Evolutionary conservation across 2,888 invertebrate species (phyloP).

Genomic region (Brenthis ino): DNA sequence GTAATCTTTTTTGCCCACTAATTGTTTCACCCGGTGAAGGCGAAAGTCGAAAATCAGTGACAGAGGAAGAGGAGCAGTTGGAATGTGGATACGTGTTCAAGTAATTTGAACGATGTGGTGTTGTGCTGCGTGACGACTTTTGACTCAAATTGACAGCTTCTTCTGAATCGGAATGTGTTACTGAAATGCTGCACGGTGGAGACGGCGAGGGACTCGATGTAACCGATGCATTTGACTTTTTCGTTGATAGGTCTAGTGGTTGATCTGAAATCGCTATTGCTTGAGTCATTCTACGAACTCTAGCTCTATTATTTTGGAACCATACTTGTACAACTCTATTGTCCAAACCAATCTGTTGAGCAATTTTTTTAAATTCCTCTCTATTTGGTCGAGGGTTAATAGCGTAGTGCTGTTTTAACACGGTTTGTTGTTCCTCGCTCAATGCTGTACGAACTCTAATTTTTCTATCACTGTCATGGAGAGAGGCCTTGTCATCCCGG

Average conservation of each 20-base stretch:
- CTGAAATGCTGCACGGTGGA: slow-evolving; percentile 84
- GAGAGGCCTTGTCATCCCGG: slow-evolving; percentile 78
- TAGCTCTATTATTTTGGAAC: slow-evolving; percentile 97
- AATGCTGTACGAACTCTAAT: slow-evolving; percentile 96
- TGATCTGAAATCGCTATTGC: slow-evolving; percentile 83
- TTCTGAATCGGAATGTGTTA: slow-evolving; percentile 84
- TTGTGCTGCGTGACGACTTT: slow-evolving; percentile 85
- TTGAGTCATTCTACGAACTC: slow-evolving; percentile 88
- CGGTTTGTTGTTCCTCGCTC: slow-evolving; percentile 95
- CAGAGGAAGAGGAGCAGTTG: slow-evolving; percentile 82
- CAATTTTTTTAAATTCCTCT: slow-evolving; percentile 95
- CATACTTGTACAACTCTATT: slow-evolving; percentile 95
- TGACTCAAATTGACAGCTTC: slow-evolving; percentile 91
- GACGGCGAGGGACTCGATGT: slow-evolving; percentile 84
- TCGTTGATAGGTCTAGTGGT: slow-evolving; percentile 95
- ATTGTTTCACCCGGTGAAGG: slow-evolving; percentile 76
- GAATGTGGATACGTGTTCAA: slow-evolving; percentile 82
- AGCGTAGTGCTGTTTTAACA: slow-evolving; percentile 94
- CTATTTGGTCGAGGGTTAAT: slow-evolving; percentile 96
- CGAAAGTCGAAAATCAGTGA: slow-evolving; percentile 74
- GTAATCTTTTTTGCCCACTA: slow-evolving; percentile 61
- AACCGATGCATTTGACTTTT: slow-evolving; percentile 83
- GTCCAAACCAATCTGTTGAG: slow-evolving; percentile 88
- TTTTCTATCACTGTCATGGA: slow-evolving; percentile 87
- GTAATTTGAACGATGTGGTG: slow-evolving; percentile 79